Conservation (phyloP, 2,888 invertebrate species). For the Xestia xanthographa region DNA sequence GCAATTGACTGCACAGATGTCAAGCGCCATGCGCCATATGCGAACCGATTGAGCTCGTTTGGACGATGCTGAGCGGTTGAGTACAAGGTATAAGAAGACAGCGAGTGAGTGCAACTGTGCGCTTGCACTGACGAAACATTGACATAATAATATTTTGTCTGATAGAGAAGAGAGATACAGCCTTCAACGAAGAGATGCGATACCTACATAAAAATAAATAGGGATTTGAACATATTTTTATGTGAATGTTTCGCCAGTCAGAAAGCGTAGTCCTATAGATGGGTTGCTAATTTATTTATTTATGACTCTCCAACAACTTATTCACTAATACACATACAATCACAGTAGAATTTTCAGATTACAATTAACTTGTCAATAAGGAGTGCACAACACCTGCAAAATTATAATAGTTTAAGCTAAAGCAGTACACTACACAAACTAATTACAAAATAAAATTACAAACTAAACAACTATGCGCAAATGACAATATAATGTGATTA, state of each 20-base stretch:
- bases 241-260: background rate
- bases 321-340: too few species aligned
- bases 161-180: background rate
- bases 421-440: too few species aligned
- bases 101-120: background rate
- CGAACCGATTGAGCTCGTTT: conserved; percentile 36
- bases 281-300: background rate
- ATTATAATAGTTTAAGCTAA: too few species aligned
- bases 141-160: background rate
- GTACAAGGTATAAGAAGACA: background rate
- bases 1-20: conserved; percentile 55
- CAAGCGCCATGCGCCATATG: conserved; percentile 49
- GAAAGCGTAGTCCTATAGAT: background rate
- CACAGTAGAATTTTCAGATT: too few species aligned
- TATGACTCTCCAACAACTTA: too few species aligned
- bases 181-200: background rate
- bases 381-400: too few species aligned
- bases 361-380: too few species aligned
- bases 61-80: background rate
- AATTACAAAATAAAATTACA: too few species aligned
- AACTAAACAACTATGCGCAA: too few species aligned
- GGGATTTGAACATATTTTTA: background rate
- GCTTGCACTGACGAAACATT: background rate
- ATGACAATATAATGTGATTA: too few species aligned
- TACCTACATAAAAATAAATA: background rate